A percentile compares a stretch with the other conserved stretches of the same genome.
Evolutionary conservation across 2,797 vertebrate genomes (phyloP).

Genomic region (Pseudomugil tenellus): DNA sequence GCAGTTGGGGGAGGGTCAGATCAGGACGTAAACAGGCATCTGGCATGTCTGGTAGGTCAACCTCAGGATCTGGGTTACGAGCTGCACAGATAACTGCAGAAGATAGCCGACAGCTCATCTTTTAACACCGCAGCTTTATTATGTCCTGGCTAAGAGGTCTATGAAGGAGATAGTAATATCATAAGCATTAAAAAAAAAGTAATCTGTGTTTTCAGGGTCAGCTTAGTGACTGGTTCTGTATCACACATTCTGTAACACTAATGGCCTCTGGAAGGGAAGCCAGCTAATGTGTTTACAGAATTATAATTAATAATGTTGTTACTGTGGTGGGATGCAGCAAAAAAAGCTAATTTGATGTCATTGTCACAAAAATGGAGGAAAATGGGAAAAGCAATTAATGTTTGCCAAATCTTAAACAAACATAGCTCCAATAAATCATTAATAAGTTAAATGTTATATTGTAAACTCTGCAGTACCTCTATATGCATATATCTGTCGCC

Average conservation of each 20-base stretch:
- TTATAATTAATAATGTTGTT: slow-evolving; percentile 53
- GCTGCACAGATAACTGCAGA: slow-evolving; percentile 38
- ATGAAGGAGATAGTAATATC: slow-evolving; percentile 15
- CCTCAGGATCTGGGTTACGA: slow-evolving; percentile 59
- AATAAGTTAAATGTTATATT: background rate
- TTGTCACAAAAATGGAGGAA: slow-evolving; percentile 48
- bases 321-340: slow-evolving; percentile 13
- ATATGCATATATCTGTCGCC: slow-evolving; percentile 13
- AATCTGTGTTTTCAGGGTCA: slow-evolving; percentile 10
- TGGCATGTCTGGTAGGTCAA: slow-evolving; percentile 59
- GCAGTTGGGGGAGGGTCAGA: slow-evolving; percentile 50
- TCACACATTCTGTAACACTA: slow-evolving; percentile 40
- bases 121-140: slow-evolving; percentile 18
- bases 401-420: slow-evolving; percentile 21
- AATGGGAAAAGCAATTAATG: slow-evolving; percentile 37
- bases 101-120: slow-evolving; percentile 32
- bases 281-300: slow-evolving; percentile 20
- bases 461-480: background rate
- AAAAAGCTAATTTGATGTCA: slow-evolving; percentile 41
- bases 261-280: slow-evolving; percentile 31
- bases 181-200: background rate
- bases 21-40: slow-evolving; percentile 58
- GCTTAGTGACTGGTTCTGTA: slow-evolving; percentile 27
- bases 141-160: slow-evolving; percentile 22
- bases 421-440: slow-evolving; percentile 1